A percentile compares a stretch with the other conserved stretches of the same genome.
These are phyloP conservation scores for Engraulis encrasicolus DNA, from an alignment of 2,113 vertebrate species.

Conservation along the genomic window DNA sequence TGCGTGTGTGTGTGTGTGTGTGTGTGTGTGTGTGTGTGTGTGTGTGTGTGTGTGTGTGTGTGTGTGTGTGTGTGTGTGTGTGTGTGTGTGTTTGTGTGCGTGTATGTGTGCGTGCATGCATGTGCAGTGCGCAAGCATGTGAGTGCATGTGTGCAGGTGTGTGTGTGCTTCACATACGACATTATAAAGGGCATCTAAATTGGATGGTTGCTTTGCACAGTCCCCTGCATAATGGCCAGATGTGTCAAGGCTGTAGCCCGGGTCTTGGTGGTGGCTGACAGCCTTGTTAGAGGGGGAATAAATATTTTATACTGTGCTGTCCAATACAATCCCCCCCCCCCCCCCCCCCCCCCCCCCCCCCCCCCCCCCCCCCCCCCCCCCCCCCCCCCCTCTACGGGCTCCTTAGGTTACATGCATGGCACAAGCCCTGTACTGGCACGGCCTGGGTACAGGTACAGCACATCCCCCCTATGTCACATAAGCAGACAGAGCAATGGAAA, in stretches of 20 bases:
- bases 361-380: neutral
- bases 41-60: too few species aligned
- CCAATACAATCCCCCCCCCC: neutral
- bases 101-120: neutral
- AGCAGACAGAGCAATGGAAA: too few species aligned
- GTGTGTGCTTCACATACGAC: neutral
- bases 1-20: too few species aligned
- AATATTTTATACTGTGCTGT: slow-evolving; percentile 45
- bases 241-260: neutral
- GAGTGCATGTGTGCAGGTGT: neutral
- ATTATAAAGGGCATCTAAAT: neutral
- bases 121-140: neutral
- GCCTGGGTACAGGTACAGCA: neutral
- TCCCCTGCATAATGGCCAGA: neutral
- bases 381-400: too few species aligned
- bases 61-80: neutral
- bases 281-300: slow-evolving; percentile 25
- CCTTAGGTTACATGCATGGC: too few species aligned
- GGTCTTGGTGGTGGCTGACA: slow-evolving; percentile 40
- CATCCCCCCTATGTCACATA: too few species aligned
- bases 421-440: neutral
- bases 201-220: neutral
- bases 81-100: neutral
- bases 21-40: too few species aligned
- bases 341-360: neutral